phyloP scores from a whole-genome alignment of 2,113 vertebrate genomes.

The Pandion haliaetus region DNA sequence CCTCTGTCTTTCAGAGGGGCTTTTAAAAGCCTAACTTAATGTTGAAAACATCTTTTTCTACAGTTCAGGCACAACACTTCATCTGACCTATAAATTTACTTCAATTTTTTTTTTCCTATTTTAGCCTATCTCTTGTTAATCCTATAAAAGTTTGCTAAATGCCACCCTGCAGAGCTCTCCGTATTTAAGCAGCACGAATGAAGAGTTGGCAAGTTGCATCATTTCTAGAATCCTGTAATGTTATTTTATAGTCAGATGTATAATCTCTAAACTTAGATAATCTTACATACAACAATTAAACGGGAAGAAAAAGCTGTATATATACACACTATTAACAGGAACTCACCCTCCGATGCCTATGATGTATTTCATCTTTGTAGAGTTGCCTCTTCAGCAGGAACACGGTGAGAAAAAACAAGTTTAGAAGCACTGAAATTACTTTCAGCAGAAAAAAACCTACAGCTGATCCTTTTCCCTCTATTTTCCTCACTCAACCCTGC shows the following conservation, averaged over 20 bases:
- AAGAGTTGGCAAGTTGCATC: neutral
- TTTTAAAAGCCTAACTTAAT: neutral
- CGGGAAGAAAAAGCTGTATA: neutral
- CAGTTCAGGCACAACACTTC: neutral
- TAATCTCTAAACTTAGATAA: neutral
- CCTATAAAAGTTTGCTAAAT: fast-evolving
- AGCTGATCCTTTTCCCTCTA: fast-evolving
- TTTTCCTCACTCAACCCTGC: fast-evolving
- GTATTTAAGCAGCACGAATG: neutral
- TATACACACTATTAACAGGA: fast-evolving
- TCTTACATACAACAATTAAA: fast-evolving
- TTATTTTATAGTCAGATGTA: fast-evolving
- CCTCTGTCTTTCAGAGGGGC: neutral
- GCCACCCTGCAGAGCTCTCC: neutral
- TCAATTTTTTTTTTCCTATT: no score
- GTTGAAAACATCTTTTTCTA: fast-evolving
- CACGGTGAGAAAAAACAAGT: no score
- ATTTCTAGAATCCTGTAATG: fast-evolving
- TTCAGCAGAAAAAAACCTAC: fast-evolving
- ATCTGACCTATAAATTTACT: neutral
- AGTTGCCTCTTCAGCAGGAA: neutral
- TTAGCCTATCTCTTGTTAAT: neutral
- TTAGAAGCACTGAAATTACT: fast-evolving
- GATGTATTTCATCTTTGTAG: slow-evolving; percentile 83
- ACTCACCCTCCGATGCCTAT: slow-evolving; percentile 95